These are phyloP conservation scores for Argopecten irradians DNA, from an alignment of 1,140 invertebrate species.

Conservation along the genomic window DNA sequence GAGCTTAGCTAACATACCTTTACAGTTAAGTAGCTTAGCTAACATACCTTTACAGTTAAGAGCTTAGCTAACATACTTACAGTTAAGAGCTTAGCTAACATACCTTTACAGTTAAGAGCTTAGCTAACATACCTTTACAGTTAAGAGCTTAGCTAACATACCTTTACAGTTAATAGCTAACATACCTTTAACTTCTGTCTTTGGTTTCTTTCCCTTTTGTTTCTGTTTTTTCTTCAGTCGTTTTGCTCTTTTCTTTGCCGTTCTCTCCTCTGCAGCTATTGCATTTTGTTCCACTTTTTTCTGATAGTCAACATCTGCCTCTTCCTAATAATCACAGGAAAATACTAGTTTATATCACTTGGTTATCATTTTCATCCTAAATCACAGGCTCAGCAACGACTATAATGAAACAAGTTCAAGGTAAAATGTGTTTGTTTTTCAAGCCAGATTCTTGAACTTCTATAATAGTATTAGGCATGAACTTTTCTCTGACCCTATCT, in stretches of 20 bases:
- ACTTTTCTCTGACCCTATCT: too few species aligned
- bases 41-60: too few species aligned
- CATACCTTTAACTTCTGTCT: slow-evolving; percentile 40
- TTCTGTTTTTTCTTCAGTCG: slow-evolving; percentile 54
- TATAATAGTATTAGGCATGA: slow-evolving; percentile 12
- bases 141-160: too few species aligned
- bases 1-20: too few species aligned
- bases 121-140: too few species aligned
- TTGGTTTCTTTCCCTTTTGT: slow-evolving; percentile 52
- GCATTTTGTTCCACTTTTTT: slow-evolving; percentile 89
- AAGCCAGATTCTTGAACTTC: too few species aligned
- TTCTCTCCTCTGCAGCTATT: slow-evolving; percentile 83
- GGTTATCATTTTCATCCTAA: not conserved
- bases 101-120: too few species aligned
- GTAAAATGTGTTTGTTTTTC: not conserved
- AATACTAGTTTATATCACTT: not conserved
- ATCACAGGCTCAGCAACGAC: not conserved
- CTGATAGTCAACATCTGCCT: slow-evolving; percentile 88
- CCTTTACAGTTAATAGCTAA: too few species aligned
- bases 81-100: too few species aligned
- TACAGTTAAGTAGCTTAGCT: too few species aligned
- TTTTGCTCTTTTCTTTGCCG: slow-evolving; percentile 76
- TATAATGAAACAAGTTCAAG: not conserved
- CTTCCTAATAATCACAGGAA: slow-evolving; percentile 79
- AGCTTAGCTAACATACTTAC: too few species aligned